Percentiles rank a stretch among this genome's conserved stretches.
Conservation (phyloP, 2,888 invertebrate genomes). For the Protodeltote pygarga region DNA sequence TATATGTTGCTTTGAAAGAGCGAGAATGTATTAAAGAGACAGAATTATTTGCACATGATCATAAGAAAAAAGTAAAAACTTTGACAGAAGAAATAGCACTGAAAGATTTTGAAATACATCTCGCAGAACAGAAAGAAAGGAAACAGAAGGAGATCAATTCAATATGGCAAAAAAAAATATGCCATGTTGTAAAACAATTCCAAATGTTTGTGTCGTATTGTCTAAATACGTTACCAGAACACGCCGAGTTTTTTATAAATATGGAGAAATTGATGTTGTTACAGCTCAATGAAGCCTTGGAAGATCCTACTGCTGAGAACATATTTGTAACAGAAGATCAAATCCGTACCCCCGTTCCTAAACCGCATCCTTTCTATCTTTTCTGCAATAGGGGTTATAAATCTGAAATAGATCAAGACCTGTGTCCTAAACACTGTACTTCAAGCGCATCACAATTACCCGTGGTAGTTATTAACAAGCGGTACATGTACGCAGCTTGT, state of each 20-base stretch:
- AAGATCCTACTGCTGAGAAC: constrained; percentile 65
- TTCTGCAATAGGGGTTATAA: constrained; percentile 71
- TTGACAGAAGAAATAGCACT: constrained; percentile 59
- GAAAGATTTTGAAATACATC: constrained; percentile 66
- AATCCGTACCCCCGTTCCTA: constrained; percentile 61
- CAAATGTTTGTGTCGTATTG: constrained; percentile 75
- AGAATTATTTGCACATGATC: constrained; percentile 57
- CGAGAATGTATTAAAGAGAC: constrained; percentile 67
- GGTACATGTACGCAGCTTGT: constrained; percentile 74
- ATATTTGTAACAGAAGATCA: constrained; percentile 62
- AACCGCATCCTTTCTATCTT: constrained; percentile 71
- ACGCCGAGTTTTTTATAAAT: constrained; percentile 78
- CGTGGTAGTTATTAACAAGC: constrained; percentile 74
- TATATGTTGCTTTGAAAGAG: constrained; percentile 80
- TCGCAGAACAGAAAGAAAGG: constrained; percentile 62
- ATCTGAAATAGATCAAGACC: constrained; percentile 59
- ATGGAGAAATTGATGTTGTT: constrained; percentile 78
- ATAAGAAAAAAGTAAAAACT: constrained; percentile 63
- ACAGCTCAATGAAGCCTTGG: constrained; percentile 69
- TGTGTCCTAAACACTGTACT: constrained; percentile 70
- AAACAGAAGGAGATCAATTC: constrained; percentile 59
- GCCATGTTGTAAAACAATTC: constrained; percentile 74
- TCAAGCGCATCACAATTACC: constrained; percentile 72
- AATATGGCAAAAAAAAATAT: constrained; percentile 75
- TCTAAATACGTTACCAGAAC: constrained; percentile 70